phyloP scores from a whole-genome alignment of 2,888 invertebrate species.

The Drosophila koepferae region DNA sequence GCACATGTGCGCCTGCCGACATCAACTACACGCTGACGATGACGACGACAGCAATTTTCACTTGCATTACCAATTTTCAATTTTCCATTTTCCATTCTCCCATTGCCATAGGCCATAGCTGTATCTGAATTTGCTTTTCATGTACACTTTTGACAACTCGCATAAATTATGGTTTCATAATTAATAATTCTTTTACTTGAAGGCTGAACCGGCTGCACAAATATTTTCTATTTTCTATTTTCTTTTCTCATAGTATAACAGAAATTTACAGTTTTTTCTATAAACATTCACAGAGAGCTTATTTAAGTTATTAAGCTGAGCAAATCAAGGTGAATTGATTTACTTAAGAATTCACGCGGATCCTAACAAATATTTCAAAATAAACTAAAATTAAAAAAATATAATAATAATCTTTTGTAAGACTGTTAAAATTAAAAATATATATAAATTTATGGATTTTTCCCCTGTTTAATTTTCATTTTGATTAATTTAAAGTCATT shows the following conservation, averaged over 20 bases:
- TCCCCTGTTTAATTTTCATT: no score
- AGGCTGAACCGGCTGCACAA: background rate
- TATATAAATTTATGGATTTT: no score
- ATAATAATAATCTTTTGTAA: no score
- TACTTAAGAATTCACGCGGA: background rate
- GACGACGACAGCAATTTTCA: constrained; percentile 48
- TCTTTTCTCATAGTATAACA: background rate
- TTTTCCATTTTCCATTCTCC: constrained; percentile 10
- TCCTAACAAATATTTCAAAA: no score
- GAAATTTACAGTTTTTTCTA: background rate
- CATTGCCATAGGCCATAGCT: constrained; percentile 19
- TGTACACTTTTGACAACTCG: constrained; percentile 52
- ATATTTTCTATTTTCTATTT: background rate
- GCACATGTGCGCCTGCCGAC: constrained; percentile 57
- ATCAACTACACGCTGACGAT: constrained; percentile 19
- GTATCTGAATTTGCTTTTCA: constrained; percentile 60
- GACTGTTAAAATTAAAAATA: no score
- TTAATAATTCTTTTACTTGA: constrained; percentile 14
- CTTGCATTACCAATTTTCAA: constrained; percentile 48
- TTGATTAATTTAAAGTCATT: no score
- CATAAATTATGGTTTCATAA: constrained; percentile 46
- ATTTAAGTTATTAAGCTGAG: background rate
- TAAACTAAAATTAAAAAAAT: no score
- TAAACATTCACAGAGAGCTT: no score
- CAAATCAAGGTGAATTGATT: background rate